Conservation (phyloP, 2,113 vertebrate genomes). For the Syngnathus typhle region DNA sequence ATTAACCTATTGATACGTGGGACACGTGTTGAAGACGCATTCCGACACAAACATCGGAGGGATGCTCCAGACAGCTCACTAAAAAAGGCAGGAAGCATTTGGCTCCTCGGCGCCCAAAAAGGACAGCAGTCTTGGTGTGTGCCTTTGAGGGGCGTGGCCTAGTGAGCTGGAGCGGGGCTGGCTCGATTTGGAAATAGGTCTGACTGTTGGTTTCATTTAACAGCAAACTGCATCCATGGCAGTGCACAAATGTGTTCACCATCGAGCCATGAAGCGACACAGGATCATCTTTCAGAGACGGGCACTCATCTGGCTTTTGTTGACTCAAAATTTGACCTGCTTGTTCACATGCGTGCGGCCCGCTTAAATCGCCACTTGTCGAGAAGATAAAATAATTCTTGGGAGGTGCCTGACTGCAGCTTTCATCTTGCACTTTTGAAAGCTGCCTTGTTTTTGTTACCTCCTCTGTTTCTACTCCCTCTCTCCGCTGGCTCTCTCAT, state of each 20-base stretch:
- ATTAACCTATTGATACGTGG: conserved; percentile 75
- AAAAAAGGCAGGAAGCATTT: background rate
- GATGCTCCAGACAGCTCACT: background rate
- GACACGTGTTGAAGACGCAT: conserved; percentile 56
- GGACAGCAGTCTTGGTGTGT: background rate
- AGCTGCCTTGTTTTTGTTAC: conserved; percentile 71
- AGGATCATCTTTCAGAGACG: too few relatives aligned
- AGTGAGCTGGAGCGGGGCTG: background rate
- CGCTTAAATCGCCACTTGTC: background rate
- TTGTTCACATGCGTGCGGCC: too few relatives aligned
- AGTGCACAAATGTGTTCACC: too few relatives aligned
- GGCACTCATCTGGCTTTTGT: too few relatives aligned
- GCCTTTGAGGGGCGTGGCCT: background rate
- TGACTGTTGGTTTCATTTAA: too few relatives aligned
- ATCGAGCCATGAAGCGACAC: too few relatives aligned
- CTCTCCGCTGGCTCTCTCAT: conserved; percentile 50
- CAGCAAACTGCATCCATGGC: too few relatives aligned
- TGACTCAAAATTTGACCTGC: too few relatives aligned
- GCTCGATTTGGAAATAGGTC: too few relatives aligned
- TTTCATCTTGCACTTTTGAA: conserved; percentile 76
- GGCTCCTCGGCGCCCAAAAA: too few relatives aligned
- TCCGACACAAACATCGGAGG: conserved; percentile 40
- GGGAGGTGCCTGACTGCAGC: conserved; percentile 54
- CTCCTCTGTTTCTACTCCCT: conserved; percentile 58
- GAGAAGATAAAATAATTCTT: conserved; percentile 57